phyloP scores from a whole-genome alignment of 2,797 vertebrate genomes.

The Miopithecus talapoin region DNA sequence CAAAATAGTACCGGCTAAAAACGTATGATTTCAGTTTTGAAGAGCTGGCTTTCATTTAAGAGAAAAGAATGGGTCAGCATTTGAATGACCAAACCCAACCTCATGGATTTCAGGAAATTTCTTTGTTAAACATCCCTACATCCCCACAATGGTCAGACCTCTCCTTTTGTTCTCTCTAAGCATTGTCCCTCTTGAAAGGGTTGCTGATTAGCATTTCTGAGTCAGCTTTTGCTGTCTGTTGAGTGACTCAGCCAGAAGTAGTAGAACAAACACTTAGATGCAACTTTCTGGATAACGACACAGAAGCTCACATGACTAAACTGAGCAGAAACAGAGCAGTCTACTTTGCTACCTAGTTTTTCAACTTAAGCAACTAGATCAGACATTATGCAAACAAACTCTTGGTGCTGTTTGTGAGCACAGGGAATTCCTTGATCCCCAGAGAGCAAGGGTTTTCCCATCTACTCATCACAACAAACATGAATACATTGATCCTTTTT shows the following conservation, averaged over 20 bases:
- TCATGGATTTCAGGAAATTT: slow-evolving; percentile 65
- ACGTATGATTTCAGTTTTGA: neutral
- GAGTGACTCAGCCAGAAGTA: neutral
- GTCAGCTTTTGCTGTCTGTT: neutral
- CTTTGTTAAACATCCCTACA: slow-evolving; percentile 46
- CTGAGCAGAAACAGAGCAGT: neutral
- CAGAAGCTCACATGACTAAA: neutral
- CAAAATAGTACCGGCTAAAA: neutral
- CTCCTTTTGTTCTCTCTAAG: slow-evolving; percentile 64
- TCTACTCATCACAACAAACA: neutral
- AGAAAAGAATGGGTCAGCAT: slow-evolving; percentile 60
- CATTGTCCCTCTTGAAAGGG: slow-evolving; percentile 57
- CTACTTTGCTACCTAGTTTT: neutral
- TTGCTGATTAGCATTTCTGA: slow-evolving; percentile 58
- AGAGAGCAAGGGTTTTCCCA: neutral
- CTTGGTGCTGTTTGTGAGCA: neutral
- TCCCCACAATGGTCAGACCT: slow-evolving; percentile 33
- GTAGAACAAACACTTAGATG: neutral
- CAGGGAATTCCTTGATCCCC: neutral
- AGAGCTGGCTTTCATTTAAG: neutral
- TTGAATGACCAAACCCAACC: slow-evolving; percentile 41
- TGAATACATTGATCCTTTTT: neutral
- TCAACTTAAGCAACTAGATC: neutral
- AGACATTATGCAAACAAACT: neutral
- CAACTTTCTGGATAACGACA: neutral